Percentiles rank a stretch among this genome's conserved stretches.
These are phyloP conservation scores for Archivesica marissinica DNA, from an alignment of 1,140 invertebrate species.

Conservation along the genomic window DNA sequence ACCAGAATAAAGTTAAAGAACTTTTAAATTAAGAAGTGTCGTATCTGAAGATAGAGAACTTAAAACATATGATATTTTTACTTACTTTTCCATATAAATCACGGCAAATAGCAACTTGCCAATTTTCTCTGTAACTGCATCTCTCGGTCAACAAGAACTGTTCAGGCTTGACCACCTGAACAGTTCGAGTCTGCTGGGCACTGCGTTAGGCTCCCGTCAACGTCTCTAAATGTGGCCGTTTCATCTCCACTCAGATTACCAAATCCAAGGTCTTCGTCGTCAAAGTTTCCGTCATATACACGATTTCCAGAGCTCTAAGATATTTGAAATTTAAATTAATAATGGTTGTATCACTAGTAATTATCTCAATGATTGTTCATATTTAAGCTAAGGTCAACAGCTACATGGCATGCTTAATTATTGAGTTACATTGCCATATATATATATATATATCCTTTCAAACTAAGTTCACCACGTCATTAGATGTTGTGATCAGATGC, in stretches of 20 bases:
- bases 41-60: too few relatives aligned
- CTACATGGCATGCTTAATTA: too few relatives aligned
- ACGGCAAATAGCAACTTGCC: neutral
- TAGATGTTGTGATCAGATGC: too few relatives aligned
- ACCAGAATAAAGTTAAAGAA: neutral
- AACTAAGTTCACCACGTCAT: too few relatives aligned
- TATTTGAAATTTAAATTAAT: too few relatives aligned
- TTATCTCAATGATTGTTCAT: too few relatives aligned
- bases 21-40: too few relatives aligned
- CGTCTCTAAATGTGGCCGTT: neutral
- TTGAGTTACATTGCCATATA: too few relatives aligned
- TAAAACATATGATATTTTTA: too few relatives aligned
- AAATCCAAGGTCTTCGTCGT: neutral
- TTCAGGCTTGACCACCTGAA: neutral
- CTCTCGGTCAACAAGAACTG: neutral
- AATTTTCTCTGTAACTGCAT: neutral
- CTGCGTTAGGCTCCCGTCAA: neutral
- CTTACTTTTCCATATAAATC: conserved; percentile 3
- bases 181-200: neutral
- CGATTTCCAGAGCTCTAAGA: neutral
- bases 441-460: too few relatives aligned
- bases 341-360: too few relatives aligned
- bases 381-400: too few relatives aligned
- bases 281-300: neutral
- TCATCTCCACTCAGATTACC: conserved; percentile 1